Base-by-base conservation (phyloP, 1,140 invertebrate species). In the Drosophila yakuba region DNA sequence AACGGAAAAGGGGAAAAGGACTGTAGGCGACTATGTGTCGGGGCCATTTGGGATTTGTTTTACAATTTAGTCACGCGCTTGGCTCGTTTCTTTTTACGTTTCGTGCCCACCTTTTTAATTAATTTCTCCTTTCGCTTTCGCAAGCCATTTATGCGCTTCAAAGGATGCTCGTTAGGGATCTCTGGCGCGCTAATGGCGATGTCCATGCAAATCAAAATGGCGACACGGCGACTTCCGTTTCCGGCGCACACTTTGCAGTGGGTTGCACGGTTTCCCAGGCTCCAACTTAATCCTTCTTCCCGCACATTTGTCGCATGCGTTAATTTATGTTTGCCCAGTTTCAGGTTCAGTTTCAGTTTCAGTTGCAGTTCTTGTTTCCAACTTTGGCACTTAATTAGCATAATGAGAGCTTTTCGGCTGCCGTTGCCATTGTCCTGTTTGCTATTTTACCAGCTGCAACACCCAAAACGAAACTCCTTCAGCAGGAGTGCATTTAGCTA, bases 141-240 rank as follows among this genome's bases (percentile, higher is more conserved):
- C 61, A 59, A 47, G 62, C 44, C 80, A 62, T 84, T 84, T 80
- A 77, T 58, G 62, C 76, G 67, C 47, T 80, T 62, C 45, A 69
- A 82, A 82, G 63, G 62, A 69, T 79, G 54, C 72, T 66, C 54
- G 64, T 48, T 59, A 80, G 59, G 32, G 41, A 10, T 43, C 11
- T 20, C 11, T 60, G 52, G 17, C 41, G 20, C 47, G 39, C 57
- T 83, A 64, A 69, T 67, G 55, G 47, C 59, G 60, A 80, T 74
- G 60, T 32, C 71, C 62, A 79, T 61, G 71, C 79, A 89, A 88
- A 88, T 88, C 84, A 83, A 83, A 89, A 83, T 88, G 83, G 83
- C 71, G 68, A 79, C 83, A 88, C 84, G 66, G 67, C 57, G 67
- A 51, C 76, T 80, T 89, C 83, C 79, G 83, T 25, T 86, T 86